phyloP scores from a whole-genome alignment of 2,113 vertebrate species.

The Bambusicola thoracicus region DNA sequence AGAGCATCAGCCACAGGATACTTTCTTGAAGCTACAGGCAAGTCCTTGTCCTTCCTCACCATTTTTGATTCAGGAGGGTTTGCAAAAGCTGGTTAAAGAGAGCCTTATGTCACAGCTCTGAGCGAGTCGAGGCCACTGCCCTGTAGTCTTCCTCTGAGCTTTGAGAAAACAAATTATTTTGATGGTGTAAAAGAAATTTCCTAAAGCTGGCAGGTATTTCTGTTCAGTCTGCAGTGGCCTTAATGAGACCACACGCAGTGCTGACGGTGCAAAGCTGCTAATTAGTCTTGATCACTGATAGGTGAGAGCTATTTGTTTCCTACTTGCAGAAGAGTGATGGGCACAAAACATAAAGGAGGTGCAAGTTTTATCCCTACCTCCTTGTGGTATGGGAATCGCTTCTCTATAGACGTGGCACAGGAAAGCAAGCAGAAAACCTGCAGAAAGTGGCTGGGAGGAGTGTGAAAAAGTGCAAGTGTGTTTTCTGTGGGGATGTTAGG shows the following conservation, averaged over 20 bases:
- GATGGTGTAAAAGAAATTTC: background rate
- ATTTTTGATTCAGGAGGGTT: background rate
- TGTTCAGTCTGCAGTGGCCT: background rate
- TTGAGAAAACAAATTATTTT: background rate
- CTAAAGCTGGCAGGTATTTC: background rate
- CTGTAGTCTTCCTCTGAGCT: background rate
- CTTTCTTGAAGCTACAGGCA: constrained; percentile 90
- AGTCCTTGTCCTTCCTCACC: constrained; percentile 3
- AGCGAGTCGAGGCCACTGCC: background rate
- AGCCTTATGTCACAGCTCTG: background rate
- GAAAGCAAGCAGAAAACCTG: constrained; percentile 6
- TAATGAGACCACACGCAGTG: background rate
- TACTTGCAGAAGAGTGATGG: background rate
- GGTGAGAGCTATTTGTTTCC: background rate
- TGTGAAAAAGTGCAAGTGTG: background rate
- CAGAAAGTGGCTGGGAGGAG: background rate
- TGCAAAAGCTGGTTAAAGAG: background rate
- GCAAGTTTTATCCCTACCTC: background rate
- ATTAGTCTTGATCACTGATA: background rate
- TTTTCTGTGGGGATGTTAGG: background rate
- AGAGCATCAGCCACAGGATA: constrained; percentile 85
- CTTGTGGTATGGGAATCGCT: background rate
- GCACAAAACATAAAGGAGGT: background rate
- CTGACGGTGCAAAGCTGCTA: background rate
- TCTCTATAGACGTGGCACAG: background rate